Conservation (phyloP, 2,888 invertebrate genomes). For the Beris chalybata region DNA sequence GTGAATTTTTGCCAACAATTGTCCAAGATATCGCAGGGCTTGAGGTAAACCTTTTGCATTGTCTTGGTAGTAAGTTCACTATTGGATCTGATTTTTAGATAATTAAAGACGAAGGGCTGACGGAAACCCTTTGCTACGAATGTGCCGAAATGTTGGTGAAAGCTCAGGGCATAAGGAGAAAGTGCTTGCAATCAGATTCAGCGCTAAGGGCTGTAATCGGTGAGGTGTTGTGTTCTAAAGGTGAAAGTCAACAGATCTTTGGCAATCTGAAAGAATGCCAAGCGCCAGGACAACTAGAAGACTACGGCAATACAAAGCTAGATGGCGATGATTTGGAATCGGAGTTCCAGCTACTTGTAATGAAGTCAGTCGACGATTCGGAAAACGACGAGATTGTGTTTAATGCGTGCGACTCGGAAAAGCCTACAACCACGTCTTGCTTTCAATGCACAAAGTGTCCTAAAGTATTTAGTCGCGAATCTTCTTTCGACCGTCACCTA, state of each 20-base stretch:
- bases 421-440: background rate
- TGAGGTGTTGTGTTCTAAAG: no score
- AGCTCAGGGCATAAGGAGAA: constrained; percentile 28
- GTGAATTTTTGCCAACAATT: constrained; percentile 28
- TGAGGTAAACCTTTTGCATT: constrained; percentile 14
- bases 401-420: background rate
- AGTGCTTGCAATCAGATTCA: constrained; percentile 30
- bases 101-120: constrained; percentile 14
- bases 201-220: constrained; percentile 2
- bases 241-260: background rate
- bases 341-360: background rate
- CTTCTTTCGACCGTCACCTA: constrained; percentile 20
- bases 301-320: background rate
- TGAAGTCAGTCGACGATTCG: background rate
- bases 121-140: constrained; percentile 24
- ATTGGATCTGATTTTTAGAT: constrained; percentile 6
- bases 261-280: background rate
- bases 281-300: background rate
- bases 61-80: background rate
- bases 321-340: background rate
- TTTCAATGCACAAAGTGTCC: constrained; percentile 27
- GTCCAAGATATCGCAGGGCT: constrained; percentile 25
- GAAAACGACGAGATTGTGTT: constrained; percentile 2
- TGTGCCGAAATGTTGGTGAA: constrained; percentile 28
- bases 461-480: constrained; percentile 25